phyloP scores from a whole-genome alignment of 2,888 invertebrate species.

The Salticus scenicus region DNA sequence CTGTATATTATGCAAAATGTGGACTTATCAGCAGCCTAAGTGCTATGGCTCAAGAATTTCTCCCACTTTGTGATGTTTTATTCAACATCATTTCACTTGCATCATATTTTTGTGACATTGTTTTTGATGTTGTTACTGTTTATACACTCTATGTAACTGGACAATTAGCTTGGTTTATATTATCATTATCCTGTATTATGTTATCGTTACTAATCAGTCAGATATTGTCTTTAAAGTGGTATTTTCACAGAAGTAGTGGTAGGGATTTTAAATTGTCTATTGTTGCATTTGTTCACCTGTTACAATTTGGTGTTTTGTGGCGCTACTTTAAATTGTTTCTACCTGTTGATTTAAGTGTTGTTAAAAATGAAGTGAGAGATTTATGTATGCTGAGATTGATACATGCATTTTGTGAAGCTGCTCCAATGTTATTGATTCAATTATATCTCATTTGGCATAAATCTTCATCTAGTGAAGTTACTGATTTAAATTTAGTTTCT shows the following conservation, averaged over 20 bases:
- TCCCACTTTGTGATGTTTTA: slow-evolving; percentile 91
- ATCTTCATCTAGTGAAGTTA: slow-evolving; percentile 79
- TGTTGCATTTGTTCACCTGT: slow-evolving; percentile 79
- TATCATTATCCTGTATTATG: slow-evolving; percentile 82
- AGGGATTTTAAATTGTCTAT: slow-evolving; percentile 68
- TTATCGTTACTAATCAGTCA: slow-evolving; percentile 84
- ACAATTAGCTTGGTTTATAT: slow-evolving; percentile 69
- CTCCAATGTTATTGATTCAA: slow-evolving; percentile 89
- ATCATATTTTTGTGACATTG: slow-evolving; percentile 92
- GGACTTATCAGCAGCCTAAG: slow-evolving; percentile 65
- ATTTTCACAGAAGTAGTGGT: slow-evolving; percentile 63
- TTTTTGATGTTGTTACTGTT: slow-evolving; percentile 89
- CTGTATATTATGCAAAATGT: slow-evolving; percentile 67
- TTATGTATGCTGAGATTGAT: slow-evolving; percentile 86
- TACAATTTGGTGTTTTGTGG: slow-evolving; percentile 78
- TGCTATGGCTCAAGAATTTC: slow-evolving; percentile 84
- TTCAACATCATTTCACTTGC: slow-evolving; percentile 93
- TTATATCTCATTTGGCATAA: slow-evolving; percentile 82
- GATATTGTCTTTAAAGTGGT: slow-evolving; percentile 75
- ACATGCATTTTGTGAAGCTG: slow-evolving; percentile 91
- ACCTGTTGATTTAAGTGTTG: slow-evolving; percentile 86
- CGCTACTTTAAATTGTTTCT: slow-evolving; percentile 89
- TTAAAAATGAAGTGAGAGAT: slow-evolving; percentile 86
- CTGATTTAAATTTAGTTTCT: slow-evolving; percentile 87
- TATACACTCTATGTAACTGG: slow-evolving; percentile 83